phyloP scores from a whole-genome alignment of 2,797 vertebrate genomes.

The Clarias platycephalus region DNA sequence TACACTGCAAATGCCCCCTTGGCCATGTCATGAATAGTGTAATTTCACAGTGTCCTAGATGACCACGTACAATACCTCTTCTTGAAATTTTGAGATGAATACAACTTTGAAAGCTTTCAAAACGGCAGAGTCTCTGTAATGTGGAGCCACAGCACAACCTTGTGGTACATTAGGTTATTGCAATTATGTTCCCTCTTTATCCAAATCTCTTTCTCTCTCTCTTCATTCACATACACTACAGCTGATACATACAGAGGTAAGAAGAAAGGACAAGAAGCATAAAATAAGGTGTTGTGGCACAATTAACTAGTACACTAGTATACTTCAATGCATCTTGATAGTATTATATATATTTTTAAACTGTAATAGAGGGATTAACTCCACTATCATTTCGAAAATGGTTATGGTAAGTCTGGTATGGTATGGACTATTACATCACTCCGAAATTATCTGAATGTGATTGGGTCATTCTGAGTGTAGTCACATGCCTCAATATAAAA shows the following conservation, averaged over 20 bases:
- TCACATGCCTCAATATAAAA: background rate
- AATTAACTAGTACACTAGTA: background rate
- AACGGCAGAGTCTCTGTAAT: background rate
- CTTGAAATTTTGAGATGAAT: background rate
- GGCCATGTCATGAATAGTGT: background rate
- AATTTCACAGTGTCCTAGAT: background rate
- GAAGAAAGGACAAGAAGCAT: background rate
- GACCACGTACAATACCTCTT: background rate
- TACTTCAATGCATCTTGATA: background rate
- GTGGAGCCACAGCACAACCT: slow-evolving; percentile 4
- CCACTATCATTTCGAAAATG: background rate
- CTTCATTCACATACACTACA: background rate
- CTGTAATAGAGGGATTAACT: background rate
- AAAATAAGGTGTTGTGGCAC: background rate
- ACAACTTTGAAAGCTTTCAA: background rate
- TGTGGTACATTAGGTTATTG: background rate
- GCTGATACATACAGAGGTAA: background rate
- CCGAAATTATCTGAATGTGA: background rate
- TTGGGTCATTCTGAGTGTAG: background rate
- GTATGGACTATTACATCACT: background rate
- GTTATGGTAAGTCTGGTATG: background rate
- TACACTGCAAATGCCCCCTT: background rate
- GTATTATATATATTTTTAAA: background rate
- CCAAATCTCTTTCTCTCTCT: background rate
- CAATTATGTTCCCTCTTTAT: background rate